Evolutionary conservation across 2,113 vertebrate genomes (phyloP).

Genomic region (Oceanites oceanicus): DNA sequence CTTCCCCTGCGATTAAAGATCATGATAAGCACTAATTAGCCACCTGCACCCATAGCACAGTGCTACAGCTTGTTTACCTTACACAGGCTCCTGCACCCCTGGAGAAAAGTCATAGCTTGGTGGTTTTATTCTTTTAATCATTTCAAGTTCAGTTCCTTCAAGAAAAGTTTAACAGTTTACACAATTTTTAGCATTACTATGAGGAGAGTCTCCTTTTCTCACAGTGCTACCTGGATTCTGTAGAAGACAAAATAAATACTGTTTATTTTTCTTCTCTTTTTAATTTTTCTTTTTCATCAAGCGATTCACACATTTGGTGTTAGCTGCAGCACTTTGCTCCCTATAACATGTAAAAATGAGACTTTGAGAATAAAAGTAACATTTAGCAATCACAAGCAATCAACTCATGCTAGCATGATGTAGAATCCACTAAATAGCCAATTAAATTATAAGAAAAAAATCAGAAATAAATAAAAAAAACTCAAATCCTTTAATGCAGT

Average conservation of each 20-base stretch:
- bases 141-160: neutral
- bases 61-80: constrained; percentile 23
- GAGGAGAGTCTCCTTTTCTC: neutral
- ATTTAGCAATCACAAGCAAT: neutral
- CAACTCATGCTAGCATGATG: neutral
- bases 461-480: neutral
- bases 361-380: neutral
- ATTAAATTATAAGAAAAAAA: neutral
- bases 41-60: constrained; percentile 33
- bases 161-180: neutral
- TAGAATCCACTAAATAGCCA: neutral
- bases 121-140: neutral
- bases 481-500: neutral
- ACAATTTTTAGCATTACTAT: neutral
- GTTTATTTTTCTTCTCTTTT: neutral
- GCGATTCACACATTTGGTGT: neutral
- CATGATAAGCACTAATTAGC: constrained; percentile 34
- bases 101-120: neutral
- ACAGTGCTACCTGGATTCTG: neutral
- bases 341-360: neutral
- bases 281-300: neutral
- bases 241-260: neutral
- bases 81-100: neutral
- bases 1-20: constrained; percentile 6
- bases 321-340: neutral